Percentiles rank a stretch among this genome's conserved stretches.
Conservation (phyloP, 2,888 invertebrate genomes). For the Crossocerus cetratus region DNA sequence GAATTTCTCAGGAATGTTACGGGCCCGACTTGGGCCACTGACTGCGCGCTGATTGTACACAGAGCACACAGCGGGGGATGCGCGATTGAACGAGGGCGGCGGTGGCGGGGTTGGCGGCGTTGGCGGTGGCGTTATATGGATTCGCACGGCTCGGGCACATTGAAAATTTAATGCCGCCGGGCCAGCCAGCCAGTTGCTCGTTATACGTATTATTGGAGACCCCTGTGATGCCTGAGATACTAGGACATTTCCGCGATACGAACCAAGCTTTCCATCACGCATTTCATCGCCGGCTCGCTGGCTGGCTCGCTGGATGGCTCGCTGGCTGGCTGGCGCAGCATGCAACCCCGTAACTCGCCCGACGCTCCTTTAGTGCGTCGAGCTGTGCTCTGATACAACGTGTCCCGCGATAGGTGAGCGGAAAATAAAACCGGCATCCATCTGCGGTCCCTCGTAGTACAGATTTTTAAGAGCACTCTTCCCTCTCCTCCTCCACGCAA, state of each 20-base stretch:
- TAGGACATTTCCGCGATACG: conserved; percentile 18
- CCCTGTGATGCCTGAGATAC: conserved; percentile 39
- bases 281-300: not conserved
- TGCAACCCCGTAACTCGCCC: too few species aligned
- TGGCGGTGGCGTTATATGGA: conserved; percentile 12
- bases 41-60: too few species aligned
- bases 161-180: conserved; percentile 35
- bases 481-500: not conserved
- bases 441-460: too few species aligned
- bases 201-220: conserved; percentile 24
- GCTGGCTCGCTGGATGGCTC: too few species aligned
- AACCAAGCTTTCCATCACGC: not conserved
- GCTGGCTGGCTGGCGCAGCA: too few species aligned
- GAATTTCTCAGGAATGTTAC: conserved; percentile 11
- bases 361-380: too few species aligned
- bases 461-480: too few species aligned
- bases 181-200: conserved; percentile 21
- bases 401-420: not conserved
- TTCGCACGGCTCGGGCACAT: conserved; percentile 15
- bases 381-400: not conserved
- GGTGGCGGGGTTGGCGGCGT: too few species aligned
- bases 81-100: too few species aligned
- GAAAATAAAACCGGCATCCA: not conserved
- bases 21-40: not conserved
- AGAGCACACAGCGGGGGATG: not conserved